Percentiles rank a stretch among this genome's conserved stretches.
These are phyloP conservation scores for Steinernema khuongi DNA, from an alignment of 1,140 invertebrate species.

Conservation along the genomic window DNA sequence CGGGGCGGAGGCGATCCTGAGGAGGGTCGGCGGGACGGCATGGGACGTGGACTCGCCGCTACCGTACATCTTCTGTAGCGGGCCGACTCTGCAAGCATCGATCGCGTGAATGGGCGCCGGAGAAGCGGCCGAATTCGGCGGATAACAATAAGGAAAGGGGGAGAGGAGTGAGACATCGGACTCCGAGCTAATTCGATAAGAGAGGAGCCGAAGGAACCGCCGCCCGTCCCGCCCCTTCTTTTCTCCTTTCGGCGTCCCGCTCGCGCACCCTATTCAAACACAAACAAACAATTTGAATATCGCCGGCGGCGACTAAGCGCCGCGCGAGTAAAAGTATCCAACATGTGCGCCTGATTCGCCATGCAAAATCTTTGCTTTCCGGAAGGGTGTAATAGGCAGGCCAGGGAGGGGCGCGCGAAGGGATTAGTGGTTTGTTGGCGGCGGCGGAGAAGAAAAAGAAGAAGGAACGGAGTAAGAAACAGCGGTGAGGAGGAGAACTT, in stretches of 20 bases:
- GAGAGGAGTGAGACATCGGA: conserved; percentile 4
- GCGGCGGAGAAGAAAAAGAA: too few species aligned
- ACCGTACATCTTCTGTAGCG: conserved; percentile 14
- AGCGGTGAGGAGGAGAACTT: neutral
- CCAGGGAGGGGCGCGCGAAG: neutral
- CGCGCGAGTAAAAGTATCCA: conserved; percentile 9
- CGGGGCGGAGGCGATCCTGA: conserved; percentile 5
- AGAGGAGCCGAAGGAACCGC: neutral
- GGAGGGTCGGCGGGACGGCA: neutral
- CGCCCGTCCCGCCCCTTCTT: neutral
- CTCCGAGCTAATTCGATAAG: conserved; percentile 13
- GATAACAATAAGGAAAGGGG: conserved; percentile 4
- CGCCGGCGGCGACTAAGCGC: conserved; percentile 1
- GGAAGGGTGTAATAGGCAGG: neutral
- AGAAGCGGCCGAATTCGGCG: neutral
- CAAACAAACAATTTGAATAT: conserved; percentile 17
- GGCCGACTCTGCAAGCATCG: conserved; percentile 3
- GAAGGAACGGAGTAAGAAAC: neutral
- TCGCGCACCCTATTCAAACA: conserved; percentile 16
- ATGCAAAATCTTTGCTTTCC: neutral
- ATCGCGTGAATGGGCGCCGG: neutral
- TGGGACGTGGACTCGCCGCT: conserved; percentile 3
- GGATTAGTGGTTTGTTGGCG: neutral
- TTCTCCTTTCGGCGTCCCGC: conserved; percentile 2
- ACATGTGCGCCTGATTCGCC: neutral